Base-by-base conservation (phyloP, 2,888 invertebrate genomes). In the Noctua fimbriata region DNA sequence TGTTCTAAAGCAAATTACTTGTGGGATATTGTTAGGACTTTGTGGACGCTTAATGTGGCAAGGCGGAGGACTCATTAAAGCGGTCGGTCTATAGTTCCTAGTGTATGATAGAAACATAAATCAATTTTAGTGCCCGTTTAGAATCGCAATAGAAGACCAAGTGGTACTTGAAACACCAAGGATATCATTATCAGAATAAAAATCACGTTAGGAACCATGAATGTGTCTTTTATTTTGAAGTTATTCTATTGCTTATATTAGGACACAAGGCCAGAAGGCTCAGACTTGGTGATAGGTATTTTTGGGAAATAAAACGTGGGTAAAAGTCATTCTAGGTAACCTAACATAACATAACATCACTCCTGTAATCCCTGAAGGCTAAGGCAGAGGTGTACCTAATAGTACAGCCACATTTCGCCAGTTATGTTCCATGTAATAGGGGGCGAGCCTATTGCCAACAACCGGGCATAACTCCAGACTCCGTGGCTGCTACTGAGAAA, bases 151-250 rank as follows among this genome's bases (percentile, higher is more conserved):
- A 24, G 41, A 16, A 24, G 14, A 55, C 24, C 58, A 78, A 65
- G 47, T 65, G 47, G 71, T 72, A 28, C 72, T 84, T 60, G 16
- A 60, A 72, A n/a, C 47, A n/a, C 47, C n/a, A 52, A 78, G n/a
- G 67, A 44, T 55, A 52, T 77, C 69, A 66, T 66, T 75, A 55
- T 36, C 36, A 65, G 84, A 75, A 86, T 86, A 82, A 86, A 86
- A 47, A 75, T 78, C 44, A 66, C 74, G 75, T 86, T 82, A 41
- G 3, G 41, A 60, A 52, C 16, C 58, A 66, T 12, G n/a, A 60
- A 41, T 44, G 85, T 69, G 28, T 41, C n/a, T 69, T 85, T 84
- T 80, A 44, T 84, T 83, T 69, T 36, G 44, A 36, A 52, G 14
- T 63, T 73, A 66, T 55, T 21, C 18, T 28, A 52, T 28, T 70